phyloP scores from a whole-genome alignment of 2,888 invertebrate species.

The Microplitis manilae region DNA sequence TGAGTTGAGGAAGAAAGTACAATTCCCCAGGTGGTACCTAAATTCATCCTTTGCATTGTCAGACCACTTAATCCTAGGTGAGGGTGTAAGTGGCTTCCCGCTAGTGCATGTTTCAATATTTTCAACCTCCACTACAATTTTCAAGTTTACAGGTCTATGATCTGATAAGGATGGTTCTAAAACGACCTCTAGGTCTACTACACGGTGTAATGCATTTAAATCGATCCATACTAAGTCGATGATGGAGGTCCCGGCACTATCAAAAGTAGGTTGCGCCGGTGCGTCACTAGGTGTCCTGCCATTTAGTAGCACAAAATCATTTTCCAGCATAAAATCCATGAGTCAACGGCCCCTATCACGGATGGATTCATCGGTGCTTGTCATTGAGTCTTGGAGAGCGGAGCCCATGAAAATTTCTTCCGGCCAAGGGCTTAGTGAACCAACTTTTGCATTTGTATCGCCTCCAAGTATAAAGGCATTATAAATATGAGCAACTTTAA shows the following conservation, averaged over 20 bases:
- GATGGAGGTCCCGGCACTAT: constrained; percentile 16
- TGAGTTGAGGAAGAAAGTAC: too few species aligned
- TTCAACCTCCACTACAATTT: not conserved
- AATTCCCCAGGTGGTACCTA: too few species aligned
- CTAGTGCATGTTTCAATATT: too few species aligned
- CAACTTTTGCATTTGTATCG: constrained; percentile 11
- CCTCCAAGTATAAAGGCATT: constrained; percentile 15
- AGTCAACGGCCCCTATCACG: not conserved
- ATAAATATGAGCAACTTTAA: not conserved
- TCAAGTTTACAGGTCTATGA: constrained; percentile 26
- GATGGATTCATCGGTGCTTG: constrained; percentile 7
- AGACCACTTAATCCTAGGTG: too few species aligned
- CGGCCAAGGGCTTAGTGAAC: not conserved
- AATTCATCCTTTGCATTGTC: too few species aligned
- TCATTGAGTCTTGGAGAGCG: not conserved
- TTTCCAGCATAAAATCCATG: constrained; percentile 6
- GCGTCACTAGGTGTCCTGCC: constrained; percentile 25
- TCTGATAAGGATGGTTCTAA: constrained; percentile 24
- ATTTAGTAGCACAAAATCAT: constrained; percentile 30
- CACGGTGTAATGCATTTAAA: not conserved
- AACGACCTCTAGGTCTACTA: not conserved
- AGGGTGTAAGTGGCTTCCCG: too few species aligned
- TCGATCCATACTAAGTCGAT: constrained; percentile 33
- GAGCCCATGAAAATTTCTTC: constrained; percentile 14
- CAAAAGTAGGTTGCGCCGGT: constrained; percentile 28